Conservation (phyloP, 2,888 invertebrate genomes). For the Lasiommata megera region DNA sequence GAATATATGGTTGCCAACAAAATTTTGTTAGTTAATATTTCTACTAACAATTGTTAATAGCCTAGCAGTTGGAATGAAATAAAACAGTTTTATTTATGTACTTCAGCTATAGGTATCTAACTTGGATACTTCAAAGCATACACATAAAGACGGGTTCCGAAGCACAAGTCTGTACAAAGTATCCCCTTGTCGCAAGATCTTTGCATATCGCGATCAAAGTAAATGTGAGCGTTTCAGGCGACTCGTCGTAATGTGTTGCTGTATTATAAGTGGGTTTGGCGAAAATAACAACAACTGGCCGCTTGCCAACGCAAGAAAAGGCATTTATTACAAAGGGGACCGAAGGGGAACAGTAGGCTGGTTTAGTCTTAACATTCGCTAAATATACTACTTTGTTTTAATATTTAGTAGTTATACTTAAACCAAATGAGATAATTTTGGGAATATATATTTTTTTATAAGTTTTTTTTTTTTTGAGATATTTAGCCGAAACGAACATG, state of each 20-base stretch:
- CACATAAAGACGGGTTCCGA: slow-evolving; percentile 18
- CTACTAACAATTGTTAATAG: too few species aligned
- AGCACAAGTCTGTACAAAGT: slow-evolving; percentile 21
- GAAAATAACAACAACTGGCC: slow-evolving; percentile 52
- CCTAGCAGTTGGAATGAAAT: too few species aligned
- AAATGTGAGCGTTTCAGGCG: slow-evolving; percentile 27
- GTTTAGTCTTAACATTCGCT: slow-evolving; percentile 3
- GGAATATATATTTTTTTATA: too few species aligned
- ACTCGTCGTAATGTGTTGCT: slow-evolving; percentile 38
- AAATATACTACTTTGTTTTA: too few species aligned
- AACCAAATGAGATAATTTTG: too few species aligned
- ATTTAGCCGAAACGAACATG: too few species aligned
- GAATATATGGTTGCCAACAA: too few species aligned
- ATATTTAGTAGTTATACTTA: too few species aligned
- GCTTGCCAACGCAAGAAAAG: slow-evolving; percentile 48
- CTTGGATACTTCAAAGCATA: background rate
- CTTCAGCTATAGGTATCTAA: background rate
- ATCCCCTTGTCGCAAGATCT: slow-evolving; percentile 29
- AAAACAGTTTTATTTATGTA: too few species aligned
- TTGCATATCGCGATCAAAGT: slow-evolving; percentile 34
- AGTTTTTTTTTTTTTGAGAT: too few species aligned
- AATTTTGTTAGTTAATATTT: too few species aligned
- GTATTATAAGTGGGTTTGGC: slow-evolving; percentile 43
- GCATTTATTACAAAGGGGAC: slow-evolving; percentile 47
- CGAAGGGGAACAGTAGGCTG: slow-evolving; percentile 24